Percentiles rank a stretch among this genome's conserved stretches.
phyloP scores from a whole-genome alignment of 2,888 invertebrate species.

The Drosophila fulvimacula region DNA sequence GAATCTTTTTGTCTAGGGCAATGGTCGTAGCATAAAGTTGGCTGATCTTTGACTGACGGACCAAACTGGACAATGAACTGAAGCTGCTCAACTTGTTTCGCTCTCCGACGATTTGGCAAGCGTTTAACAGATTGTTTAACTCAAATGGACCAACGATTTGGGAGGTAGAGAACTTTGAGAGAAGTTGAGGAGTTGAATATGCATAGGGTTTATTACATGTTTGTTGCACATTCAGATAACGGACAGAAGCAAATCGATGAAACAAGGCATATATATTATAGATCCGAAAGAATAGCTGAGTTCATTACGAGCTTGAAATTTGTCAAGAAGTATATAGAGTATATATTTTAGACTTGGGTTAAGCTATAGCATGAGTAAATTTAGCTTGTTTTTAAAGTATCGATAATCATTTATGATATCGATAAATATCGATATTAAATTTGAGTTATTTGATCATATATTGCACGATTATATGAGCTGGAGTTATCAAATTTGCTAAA shows the following conservation, averaged over 20 bases:
- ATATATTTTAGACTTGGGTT: too few species aligned
- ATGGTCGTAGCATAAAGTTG: conserved; percentile 61
- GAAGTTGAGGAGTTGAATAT: not conserved
- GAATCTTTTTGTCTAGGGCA: conserved; percentile 59
- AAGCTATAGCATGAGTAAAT: too few species aligned
- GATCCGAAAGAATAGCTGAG: too few species aligned
- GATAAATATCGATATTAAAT: not conserved
- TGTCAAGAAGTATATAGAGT: too few species aligned
- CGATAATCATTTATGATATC: not conserved
- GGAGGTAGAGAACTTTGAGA: not conserved
- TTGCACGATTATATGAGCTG: not conserved
- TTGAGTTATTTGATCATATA: not conserved
- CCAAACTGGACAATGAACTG: conserved; percentile 53
- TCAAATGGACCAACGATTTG: conserved; percentile 6
- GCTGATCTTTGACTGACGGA: conserved; percentile 66
- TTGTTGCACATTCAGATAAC: not conserved
- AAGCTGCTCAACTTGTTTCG: conserved; percentile 24
- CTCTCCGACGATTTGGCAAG: conserved; percentile 26
- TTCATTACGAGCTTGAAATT: too few species aligned
- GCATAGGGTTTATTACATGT: not conserved
- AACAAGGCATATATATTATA: not conserved
- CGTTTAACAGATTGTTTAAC: conserved; percentile 28
- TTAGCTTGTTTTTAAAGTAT: too few species aligned
- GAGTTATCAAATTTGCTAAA: not conserved
- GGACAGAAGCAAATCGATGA: not conserved